phyloP scores from a whole-genome alignment of 2,113 vertebrate species.

The Muntiacus muntjak region DNA sequence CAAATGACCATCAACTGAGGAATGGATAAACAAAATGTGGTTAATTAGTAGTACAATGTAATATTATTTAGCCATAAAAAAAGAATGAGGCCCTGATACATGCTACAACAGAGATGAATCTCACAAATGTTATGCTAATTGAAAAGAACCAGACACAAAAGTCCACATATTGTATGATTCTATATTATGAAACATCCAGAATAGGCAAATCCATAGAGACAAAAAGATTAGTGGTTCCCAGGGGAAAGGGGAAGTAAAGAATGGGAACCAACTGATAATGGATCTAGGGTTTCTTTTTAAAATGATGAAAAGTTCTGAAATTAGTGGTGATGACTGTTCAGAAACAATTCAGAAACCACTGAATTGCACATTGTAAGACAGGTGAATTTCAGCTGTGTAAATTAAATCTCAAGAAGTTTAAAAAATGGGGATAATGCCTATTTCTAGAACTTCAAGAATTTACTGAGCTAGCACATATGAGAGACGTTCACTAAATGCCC shows the following conservation, averaged over 20 bases:
- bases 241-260: not conserved
- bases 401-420: conserved; percentile 26
- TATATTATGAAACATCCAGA: not conserved
- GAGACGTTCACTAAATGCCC: not conserved
- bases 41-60: not conserved
- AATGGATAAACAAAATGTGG: not conserved
- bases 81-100: not conserved
- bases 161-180: not conserved
- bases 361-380: not conserved
- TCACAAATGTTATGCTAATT: not conserved
- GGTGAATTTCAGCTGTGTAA: conserved; percentile 9
- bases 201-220: not conserved
- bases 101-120: not conserved
- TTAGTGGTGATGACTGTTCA: not conserved
- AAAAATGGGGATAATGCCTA: conserved; percentile 18
- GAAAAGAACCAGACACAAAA: not conserved
- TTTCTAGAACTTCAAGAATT: conserved; percentile 24
- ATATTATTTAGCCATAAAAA: conserved; percentile 2
- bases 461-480: not conserved
- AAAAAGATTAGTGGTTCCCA: not conserved
- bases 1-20: not conserved
- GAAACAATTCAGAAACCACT: not conserved
- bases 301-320: conserved; percentile 17
- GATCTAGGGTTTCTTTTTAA: not conserved
- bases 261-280: not conserved